phyloP scores from a whole-genome alignment of 2,797 vertebrate genomes.

The Melanogrammus aeglefinus region DNA sequence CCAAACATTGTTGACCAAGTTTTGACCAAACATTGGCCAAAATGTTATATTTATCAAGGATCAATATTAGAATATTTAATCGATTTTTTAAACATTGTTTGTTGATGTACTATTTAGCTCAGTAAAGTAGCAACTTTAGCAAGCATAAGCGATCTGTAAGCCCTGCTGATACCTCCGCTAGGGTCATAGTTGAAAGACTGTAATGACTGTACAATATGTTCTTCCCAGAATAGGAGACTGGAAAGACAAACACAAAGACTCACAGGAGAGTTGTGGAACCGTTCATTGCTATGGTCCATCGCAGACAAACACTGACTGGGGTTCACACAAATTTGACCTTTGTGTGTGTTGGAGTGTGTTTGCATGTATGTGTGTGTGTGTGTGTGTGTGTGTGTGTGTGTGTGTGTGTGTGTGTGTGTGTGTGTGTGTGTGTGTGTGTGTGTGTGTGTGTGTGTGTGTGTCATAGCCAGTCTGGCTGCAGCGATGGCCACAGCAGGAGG shows the following conservation, averaged over 20 bases:
- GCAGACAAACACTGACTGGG: slow-evolving; percentile 31
- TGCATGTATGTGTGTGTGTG: neutral
- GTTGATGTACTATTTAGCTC: neutral
- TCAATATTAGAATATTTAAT: neutral
- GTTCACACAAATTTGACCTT: slow-evolving; percentile 49
- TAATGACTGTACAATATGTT: neutral
- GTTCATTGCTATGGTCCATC: slow-evolving; percentile 42
- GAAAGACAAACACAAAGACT: slow-evolving; percentile 5
- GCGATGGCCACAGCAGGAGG: neutral
- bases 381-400: slow-evolving; percentile 14
- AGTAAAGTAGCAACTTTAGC: neutral
- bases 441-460: neutral
- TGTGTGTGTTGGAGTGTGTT: slow-evolving; percentile 36
- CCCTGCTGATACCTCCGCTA: neutral
- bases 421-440: neutral
- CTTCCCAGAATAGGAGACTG: neutral
- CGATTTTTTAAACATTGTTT: neutral
- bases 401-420: neutral
- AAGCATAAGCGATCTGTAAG: neutral
- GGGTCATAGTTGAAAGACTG: neutral
- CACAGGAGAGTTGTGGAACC: slow-evolving; percentile 27
- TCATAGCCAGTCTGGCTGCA: slow-evolving; percentile 3
- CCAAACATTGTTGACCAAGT: too few species aligned
- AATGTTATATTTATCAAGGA: too few species aligned
- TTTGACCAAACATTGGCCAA: too few species aligned